Evolutionary conservation across 2,888 invertebrate genomes (phyloP).

Genomic region (Andrena haemorrhoa): DNA sequence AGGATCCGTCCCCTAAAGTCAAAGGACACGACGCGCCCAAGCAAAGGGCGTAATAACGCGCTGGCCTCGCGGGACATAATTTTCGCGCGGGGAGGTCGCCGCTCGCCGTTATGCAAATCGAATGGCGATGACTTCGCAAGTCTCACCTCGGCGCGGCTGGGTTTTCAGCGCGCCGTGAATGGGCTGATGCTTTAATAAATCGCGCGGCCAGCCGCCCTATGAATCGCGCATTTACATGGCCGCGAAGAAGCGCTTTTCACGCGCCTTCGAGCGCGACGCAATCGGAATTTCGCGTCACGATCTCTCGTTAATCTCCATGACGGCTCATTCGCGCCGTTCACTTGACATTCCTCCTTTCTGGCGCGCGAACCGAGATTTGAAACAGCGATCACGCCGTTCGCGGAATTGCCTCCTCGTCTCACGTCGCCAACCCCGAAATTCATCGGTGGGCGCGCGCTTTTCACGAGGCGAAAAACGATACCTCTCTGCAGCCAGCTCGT

Average conservation of each 20-base stretch:
- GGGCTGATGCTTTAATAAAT: constrained; percentile 48
- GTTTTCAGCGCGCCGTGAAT: constrained; percentile 38
- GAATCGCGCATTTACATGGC: constrained; percentile 43
- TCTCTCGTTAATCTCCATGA: constrained; percentile 11
- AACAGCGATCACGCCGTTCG: background rate
- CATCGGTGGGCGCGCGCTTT: background rate
- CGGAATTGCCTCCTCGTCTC: background rate
- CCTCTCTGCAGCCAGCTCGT: constrained; percentile 40
- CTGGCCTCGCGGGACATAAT: constrained; percentile 26
- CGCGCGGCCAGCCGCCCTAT: constrained; percentile 15
- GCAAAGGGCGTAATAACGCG: constrained; percentile 13
- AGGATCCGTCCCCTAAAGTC: background rate
- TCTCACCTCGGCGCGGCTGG: background rate
- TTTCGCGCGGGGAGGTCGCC: constrained; percentile 9
- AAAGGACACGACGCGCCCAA: background rate
- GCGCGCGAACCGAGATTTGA: background rate
- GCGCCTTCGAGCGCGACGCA: constrained; percentile 13
- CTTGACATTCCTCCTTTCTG: background rate
- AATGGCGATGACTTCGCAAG: constrained; percentile 41
- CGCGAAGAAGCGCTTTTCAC: constrained; percentile 27
- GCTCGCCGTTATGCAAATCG: constrained; percentile 36
- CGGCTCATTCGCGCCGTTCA: background rate
- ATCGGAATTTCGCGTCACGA: constrained; percentile 35
- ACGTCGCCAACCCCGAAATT: constrained; percentile 24
- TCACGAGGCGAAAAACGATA: constrained; percentile 54